Evolutionary conservation across 2,888 invertebrate species (phyloP).

Genomic region (Lycaena phlaeas): DNA sequence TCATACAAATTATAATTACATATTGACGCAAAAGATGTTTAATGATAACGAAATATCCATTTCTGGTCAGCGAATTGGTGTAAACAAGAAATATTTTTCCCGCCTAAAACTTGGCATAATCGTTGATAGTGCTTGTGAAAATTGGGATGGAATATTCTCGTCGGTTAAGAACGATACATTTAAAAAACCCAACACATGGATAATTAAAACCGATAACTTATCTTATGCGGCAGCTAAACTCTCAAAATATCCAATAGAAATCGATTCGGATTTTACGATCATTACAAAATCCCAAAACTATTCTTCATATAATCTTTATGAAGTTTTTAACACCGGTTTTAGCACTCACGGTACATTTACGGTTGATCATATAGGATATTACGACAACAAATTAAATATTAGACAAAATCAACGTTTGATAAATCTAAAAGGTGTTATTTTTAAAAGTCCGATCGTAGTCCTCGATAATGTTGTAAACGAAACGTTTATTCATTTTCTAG

Average conservation of each 20-base stretch:
- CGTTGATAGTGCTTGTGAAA: constrained; percentile 36
- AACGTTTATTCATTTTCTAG: constrained; percentile 66
- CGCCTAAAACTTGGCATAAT: constrained; percentile 36
- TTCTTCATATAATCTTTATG: constrained; percentile 39
- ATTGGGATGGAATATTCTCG: constrained; percentile 29
- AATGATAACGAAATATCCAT: constrained; percentile 27
- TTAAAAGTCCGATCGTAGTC: constrained; percentile 69
- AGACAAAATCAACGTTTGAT: constrained; percentile 33
- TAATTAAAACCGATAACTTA: constrained; percentile 38
- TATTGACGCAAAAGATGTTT: constrained; percentile 31
- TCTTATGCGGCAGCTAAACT: constrained; percentile 30
- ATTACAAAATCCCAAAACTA: constrained; percentile 24
- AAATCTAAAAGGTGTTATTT: constrained; percentile 68
- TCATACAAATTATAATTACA: constrained; percentile 20
- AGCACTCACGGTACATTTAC: constrained; percentile 63
- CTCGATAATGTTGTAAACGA: constrained; percentile 41
- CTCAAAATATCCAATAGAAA: constrained; percentile 43
- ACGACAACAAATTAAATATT: constrained; percentile 41
- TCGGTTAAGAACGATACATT: constrained; percentile 21
- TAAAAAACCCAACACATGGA: constrained; percentile 43
- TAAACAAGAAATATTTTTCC: constrained; percentile 11
- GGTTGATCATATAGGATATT: constrained; percentile 60
- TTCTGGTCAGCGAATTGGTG: constrained; percentile 11
- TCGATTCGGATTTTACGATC: constrained; percentile 60
- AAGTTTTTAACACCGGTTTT: constrained; percentile 71